Evolutionary conservation across 2,888 invertebrate species (phyloP).

Genomic region (Linnaemya vulpina): DNA sequence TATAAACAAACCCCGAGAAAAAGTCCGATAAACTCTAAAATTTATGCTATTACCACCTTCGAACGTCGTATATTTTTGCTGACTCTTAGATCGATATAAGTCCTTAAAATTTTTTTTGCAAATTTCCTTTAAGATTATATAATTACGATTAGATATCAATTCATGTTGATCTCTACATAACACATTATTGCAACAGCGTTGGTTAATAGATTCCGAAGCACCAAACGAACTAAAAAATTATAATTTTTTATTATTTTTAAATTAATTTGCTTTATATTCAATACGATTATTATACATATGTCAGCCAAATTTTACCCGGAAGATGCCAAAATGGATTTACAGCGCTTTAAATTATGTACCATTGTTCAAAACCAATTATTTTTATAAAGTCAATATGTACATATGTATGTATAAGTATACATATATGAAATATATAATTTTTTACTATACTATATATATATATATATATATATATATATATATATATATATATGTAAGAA

Average conservation of each 20-base stretch:
- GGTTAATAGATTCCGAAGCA: constrained; percentile 67
- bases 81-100: constrained; percentile 75
- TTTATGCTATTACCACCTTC: constrained; percentile 78
- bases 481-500: no score
- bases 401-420: no score
- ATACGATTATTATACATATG: no score
- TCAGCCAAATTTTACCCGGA: no score
- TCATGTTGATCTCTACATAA: constrained; percentile 72
- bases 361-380: constrained; percentile 37
- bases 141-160: constrained; percentile 76
- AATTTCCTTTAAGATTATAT: constrained; percentile 76
- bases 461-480: no score
- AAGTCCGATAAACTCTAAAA: constrained; percentile 68
- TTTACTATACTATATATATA: no score
- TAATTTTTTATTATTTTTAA: not conserved
- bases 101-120: constrained; percentile 78
- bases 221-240: constrained; percentile 74
- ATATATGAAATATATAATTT: no score
- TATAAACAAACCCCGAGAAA: constrained; percentile 20
- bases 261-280: not conserved
- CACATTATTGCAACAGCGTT: constrained; percentile 69
- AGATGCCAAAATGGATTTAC: not conserved
- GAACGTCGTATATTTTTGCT: constrained; percentile 77
- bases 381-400: not conserved
- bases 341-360: constrained; percentile 21